A percentile compares a stretch with the other conserved stretches of the same genome.
Evolutionary conservation across 2,797 vertebrate genomes (phyloP).

Genomic region (Dromococcyx pavoninus): DNA sequence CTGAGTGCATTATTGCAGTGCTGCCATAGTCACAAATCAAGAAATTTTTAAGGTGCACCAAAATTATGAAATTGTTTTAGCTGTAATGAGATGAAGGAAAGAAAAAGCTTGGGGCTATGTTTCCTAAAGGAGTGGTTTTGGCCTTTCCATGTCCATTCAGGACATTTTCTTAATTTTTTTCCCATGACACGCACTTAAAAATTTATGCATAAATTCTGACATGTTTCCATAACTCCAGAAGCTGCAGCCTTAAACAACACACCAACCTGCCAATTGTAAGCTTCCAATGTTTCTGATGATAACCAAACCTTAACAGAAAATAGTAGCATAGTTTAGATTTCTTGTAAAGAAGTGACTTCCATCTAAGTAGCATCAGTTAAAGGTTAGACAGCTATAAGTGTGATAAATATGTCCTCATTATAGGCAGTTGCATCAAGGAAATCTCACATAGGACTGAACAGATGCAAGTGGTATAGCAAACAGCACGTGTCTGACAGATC

Average conservation of each 20-base stretch:
- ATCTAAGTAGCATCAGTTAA: constrained; percentile 55
- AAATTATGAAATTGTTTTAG: not conserved
- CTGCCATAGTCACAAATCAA: not conserved
- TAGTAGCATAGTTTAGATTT: constrained; percentile 25
- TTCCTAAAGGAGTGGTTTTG: not conserved
- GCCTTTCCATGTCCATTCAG: not conserved
- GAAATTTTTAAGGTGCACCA: not conserved
- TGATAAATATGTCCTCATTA: constrained; percentile 70
- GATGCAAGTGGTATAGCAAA: constrained; percentile 49
- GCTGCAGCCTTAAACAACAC: not conserved
- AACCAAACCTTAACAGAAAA: not conserved
- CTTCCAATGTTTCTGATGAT: not conserved
- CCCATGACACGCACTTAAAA: not conserved
- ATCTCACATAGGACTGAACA: constrained; percentile 64
- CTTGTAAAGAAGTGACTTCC: not conserved
- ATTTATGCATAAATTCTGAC: not conserved
- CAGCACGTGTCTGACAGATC: constrained; percentile 49
- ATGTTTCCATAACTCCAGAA: not conserved
- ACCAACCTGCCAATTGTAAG: not conserved
- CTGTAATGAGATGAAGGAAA: not conserved
- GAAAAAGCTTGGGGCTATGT: not conserved
- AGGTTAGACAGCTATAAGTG: constrained; percentile 61
- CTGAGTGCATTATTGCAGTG: not conserved
- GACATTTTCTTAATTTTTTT: not conserved
- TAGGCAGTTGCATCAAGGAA: constrained; percentile 62